Conservation (phyloP, 2,797 vertebrate species). For the Phoeniculus purpureus region DNA sequence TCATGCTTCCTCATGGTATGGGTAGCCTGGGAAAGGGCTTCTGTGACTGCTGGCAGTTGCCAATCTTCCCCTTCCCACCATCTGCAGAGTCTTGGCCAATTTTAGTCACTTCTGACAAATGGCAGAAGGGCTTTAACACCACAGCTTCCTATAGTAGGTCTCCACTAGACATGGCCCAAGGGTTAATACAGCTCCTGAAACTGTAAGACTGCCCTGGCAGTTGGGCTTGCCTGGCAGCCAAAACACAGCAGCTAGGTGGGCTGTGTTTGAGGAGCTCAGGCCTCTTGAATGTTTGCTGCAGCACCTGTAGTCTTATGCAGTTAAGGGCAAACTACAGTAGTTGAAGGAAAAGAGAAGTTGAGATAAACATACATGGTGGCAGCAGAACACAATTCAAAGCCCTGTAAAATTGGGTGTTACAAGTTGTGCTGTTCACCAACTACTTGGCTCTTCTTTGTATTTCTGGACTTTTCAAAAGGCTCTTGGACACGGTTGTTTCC, state of each 20-base stretch:
- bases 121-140: not conserved
- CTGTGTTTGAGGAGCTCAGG: not conserved
- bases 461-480: not conserved
- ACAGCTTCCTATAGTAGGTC: not conserved
- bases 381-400: not conserved
- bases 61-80: not conserved
- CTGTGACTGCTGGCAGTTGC: slow-evolving; percentile 51
- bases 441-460: not conserved
- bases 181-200: not conserved
- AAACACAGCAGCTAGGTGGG: not conserved
- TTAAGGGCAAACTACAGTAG: not conserved
- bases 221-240: not conserved
- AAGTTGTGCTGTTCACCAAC: not conserved
- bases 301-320: not conserved
- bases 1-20: slow-evolving; percentile 47
- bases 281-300: rapidly evolving
- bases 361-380: not conserved
- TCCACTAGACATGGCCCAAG: not conserved
- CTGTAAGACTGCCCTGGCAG: not conserved
- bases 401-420: not conserved
- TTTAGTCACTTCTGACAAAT: not conserved
- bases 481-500: not conserved
- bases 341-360: not conserved
- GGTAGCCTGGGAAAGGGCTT: slow-evolving; percentile 43
- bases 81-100: slow-evolving; percentile 1